Percentiles rank a stretch among this genome's conserved stretches.
phyloP scores from a whole-genome alignment of 2,797 vertebrate species.

The Poeciliopsis paucimaculata region DNA sequence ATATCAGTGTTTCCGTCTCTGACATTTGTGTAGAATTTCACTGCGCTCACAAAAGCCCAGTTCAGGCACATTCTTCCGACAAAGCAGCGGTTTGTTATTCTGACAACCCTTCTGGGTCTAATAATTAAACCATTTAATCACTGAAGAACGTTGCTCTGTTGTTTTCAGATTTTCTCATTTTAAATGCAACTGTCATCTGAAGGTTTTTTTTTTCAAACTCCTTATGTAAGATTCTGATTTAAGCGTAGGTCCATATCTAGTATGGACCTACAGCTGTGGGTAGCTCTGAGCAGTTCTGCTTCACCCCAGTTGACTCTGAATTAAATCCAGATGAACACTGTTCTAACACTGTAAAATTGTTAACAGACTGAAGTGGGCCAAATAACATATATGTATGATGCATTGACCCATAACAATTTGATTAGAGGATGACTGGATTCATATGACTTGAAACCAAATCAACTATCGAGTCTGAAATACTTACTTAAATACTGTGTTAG shows the following conservation, averaged over 20 bases:
- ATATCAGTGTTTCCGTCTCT: not conserved
- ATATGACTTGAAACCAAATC: not conserved
- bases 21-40: constrained; percentile 2
- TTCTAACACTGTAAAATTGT: not conserved
- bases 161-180: not conserved
- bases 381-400: not conserved
- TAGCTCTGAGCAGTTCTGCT: not conserved
- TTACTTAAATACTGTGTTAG: not conserved
- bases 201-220: not conserved
- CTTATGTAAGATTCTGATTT: not conserved
- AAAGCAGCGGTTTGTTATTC: not conserved
- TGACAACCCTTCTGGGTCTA: not conserved
- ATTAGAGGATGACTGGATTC: not conserved
- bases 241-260: not conserved
- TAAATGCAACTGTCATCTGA: not conserved
- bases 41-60: not conserved
- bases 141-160: not conserved
- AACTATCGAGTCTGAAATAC: not conserved
- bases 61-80: not conserved
- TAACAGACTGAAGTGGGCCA: not conserved
- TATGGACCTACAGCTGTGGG: not conserved
- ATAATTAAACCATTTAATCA: not conserved
- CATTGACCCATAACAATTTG: not conserved
- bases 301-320: not conserved
- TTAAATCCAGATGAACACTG: not conserved